phyloP scores from a whole-genome alignment of 2,113 vertebrate species.

The Copsychus sechellarum region DNA sequence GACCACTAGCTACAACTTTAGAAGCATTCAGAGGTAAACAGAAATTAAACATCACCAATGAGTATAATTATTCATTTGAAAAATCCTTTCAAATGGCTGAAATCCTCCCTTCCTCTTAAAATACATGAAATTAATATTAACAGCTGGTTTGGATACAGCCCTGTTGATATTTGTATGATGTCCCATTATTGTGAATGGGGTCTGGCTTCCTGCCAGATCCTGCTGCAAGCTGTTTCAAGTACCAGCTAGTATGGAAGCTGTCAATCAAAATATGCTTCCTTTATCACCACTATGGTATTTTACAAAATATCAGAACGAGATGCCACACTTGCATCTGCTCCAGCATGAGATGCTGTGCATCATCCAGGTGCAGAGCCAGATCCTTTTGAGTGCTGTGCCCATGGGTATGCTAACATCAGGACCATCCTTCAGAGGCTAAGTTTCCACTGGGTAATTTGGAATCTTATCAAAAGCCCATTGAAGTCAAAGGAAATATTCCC shows the following conservation, averaged over 20 bases:
- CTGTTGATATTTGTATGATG: slow-evolving; percentile 29
- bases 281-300: background rate
- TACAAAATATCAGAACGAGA: background rate
- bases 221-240: slow-evolving; percentile 36
- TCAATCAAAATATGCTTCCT: slow-evolving; percentile 39
- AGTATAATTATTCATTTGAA: slow-evolving; percentile 54
- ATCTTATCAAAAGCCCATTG: slow-evolving; percentile 39
- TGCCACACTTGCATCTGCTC: background rate
- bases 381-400: background rate
- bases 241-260: background rate
- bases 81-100: slow-evolving; percentile 22
- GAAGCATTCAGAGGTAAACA: slow-evolving; percentile 42
- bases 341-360: rapidly evolving
- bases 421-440: background rate
- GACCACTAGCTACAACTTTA: slow-evolving; percentile 22
- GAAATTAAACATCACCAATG: slow-evolving; percentile 55
- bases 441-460: slow-evolving; percentile 36
- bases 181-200: slow-evolving; percentile 41
- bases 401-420: background rate
- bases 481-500: slow-evolving; percentile 60
- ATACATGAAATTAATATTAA: slow-evolving; percentile 57
- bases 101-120: slow-evolving; percentile 37
- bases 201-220: slow-evolving; percentile 42
- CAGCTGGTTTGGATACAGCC: slow-evolving; percentile 38
- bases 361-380: background rate